phyloP scores from a whole-genome alignment of 64 coral and sea anemone species.

The Montipora sp. region DNA sequence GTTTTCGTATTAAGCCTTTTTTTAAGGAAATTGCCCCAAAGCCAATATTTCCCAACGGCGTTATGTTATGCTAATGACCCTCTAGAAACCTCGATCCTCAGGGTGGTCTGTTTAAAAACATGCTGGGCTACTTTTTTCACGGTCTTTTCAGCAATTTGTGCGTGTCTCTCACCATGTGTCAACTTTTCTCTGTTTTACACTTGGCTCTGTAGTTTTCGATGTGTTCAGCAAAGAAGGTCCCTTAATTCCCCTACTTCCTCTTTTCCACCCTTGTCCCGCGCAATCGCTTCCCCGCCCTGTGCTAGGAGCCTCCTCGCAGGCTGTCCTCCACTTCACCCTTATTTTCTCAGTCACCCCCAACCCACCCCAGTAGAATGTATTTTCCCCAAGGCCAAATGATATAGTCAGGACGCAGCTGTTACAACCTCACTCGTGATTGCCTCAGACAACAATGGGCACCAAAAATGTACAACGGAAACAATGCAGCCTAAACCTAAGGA shows the following conservation, averaged over 20 bases:
- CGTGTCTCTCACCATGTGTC: background rate
- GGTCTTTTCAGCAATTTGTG: background rate
- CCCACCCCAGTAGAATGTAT: background rate
- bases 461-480: too few species aligned
- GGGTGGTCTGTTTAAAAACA: background rate
- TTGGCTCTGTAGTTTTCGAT: background rate
- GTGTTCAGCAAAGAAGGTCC: too few species aligned
- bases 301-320: too few species aligned
- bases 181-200: background rate
- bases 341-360: background rate
- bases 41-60: background rate
- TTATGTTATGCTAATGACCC: conserved; percentile 22
- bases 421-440: too few species aligned
- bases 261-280: too few species aligned
- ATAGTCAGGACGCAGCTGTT: too few species aligned
- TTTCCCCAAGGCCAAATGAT: background rate
- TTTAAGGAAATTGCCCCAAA: background rate
- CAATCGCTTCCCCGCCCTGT: too few species aligned
- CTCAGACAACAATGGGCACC: too few species aligned
- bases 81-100: background rate
- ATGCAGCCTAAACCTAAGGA: too few species aligned
- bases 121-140: background rate
- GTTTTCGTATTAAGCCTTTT: conserved; percentile 9
- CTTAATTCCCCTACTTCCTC: too few species aligned
- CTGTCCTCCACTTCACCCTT: too few species aligned